A percentile compares a stretch with the other conserved stretches of the same genome.
Evolutionary conservation across 2,888 invertebrate genomes (phyloP).

Genomic region (Meiosimyza decipiens): DNA sequence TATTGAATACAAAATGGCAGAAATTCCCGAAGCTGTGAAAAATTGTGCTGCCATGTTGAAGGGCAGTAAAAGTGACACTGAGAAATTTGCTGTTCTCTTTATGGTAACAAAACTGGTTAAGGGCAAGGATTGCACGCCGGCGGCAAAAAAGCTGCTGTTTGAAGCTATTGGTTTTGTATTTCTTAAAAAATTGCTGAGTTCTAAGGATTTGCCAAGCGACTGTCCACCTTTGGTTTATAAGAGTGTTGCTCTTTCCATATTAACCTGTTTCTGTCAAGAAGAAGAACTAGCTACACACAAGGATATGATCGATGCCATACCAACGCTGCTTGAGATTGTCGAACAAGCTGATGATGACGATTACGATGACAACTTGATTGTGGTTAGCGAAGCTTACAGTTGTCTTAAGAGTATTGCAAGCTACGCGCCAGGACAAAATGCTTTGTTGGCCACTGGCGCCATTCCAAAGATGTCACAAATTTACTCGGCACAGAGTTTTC

Average conservation of each 20-base stretch:
- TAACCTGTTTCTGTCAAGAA: conserved; percentile 87
- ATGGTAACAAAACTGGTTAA: conserved; percentile 92
- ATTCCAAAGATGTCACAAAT: conserved; percentile 86
- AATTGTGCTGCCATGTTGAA: conserved; percentile 86
- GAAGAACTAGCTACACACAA: conserved; percentile 83
- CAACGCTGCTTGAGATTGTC: conserved; percentile 85
- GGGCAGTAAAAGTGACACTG: conserved; percentile 85
- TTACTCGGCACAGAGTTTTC: conserved; percentile 88
- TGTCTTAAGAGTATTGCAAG: conserved; percentile 85
- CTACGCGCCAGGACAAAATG: conserved; percentile 82
- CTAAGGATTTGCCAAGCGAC: conserved; percentile 82
- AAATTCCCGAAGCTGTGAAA: conserved; percentile 81
- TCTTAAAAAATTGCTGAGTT: conserved; percentile 81
- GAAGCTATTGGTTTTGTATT: conserved; percentile 92
- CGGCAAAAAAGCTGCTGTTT: conserved; percentile 84
- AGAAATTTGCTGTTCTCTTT: conserved; percentile 90
- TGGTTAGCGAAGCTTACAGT: conserved; percentile 87
- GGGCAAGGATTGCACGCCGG: conserved; percentile 80
- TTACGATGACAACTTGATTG: conserved; percentile 86
- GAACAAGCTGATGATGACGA: conserved; percentile 86
- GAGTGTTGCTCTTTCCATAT: conserved; percentile 87
- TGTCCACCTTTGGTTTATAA: conserved; percentile 92
- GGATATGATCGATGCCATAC: conserved; percentile 85
- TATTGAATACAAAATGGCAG: conserved; percentile 56
- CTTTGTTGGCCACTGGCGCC: conserved; percentile 81